Percentiles rank a stretch among this genome's conserved stretches.
These are phyloP conservation scores for Melanophora roralis DNA, from an alignment of 2,888 invertebrate genomes.

Conservation along the genomic window DNA sequence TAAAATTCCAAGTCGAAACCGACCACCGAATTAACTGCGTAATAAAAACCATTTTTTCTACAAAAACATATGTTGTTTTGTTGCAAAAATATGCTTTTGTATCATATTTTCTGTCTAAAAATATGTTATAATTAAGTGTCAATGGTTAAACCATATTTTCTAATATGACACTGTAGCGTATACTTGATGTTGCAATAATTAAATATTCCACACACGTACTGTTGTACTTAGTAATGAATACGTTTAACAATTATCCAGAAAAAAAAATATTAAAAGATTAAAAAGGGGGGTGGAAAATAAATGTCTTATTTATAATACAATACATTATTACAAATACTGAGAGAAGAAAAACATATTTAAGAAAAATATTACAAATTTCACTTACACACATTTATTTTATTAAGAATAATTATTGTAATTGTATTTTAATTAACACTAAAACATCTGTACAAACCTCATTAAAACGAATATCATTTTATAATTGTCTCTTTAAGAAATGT, in stretches of 20 bases:
- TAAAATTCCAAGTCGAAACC: no score
- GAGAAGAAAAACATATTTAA: no score
- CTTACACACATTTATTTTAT: background rate
- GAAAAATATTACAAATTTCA: no score
- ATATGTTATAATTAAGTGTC: no score
- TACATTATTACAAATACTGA: background rate
- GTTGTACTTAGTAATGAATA: background rate
- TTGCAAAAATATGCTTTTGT: no score
- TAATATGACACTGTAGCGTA: background rate
- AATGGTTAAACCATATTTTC: no score
- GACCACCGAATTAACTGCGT: no score
- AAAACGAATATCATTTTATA: background rate
- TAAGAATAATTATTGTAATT: background rate
- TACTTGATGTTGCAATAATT: background rate
- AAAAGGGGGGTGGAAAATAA: slow-evolving; percentile 40
- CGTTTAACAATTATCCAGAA: background rate
- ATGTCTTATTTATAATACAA: slow-evolving; percentile 15
- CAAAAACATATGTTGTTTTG: no score
- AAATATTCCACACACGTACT: background rate
- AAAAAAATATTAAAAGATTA: background rate
- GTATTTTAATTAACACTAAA: background rate
- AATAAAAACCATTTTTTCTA: no score
- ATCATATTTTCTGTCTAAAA: no score
- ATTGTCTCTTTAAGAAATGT: background rate
- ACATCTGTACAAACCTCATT: slow-evolving; percentile 7